Evolutionary conservation across 2,888 invertebrate genomes (phyloP).

Genomic region (Beris morrisii): DNA sequence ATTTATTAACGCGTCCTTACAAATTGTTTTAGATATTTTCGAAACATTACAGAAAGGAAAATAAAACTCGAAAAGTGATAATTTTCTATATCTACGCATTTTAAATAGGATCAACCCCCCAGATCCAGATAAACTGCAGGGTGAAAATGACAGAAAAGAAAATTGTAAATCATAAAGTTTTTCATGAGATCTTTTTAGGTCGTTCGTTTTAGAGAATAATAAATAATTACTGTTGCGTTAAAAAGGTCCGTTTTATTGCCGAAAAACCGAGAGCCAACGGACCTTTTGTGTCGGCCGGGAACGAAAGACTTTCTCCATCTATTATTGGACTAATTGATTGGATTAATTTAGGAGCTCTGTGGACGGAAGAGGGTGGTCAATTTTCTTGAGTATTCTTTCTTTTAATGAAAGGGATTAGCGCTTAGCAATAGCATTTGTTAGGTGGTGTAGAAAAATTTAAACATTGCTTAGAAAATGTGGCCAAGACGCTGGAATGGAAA

Average conservation of each 20-base stretch:
- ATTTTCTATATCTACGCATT: not conserved
- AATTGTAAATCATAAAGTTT: conserved; percentile 11
- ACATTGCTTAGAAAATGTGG: too few species aligned
- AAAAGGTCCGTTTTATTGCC: too few species aligned
- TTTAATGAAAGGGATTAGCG: not conserved
- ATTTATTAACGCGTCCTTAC: too few species aligned
- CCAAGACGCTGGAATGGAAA: too few species aligned
- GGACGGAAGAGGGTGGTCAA: not conserved
- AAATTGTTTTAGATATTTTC: too few species aligned
- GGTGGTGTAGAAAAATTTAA: too few species aligned
- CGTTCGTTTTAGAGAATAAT: not conserved
- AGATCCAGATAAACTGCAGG: not conserved
- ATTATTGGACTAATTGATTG: conserved; percentile 1
- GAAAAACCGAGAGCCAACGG: not conserved
- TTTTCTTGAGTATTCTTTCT: not conserved
- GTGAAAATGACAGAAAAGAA: not conserved
- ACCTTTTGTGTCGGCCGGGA: not conserved
- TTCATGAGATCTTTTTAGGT: not conserved
- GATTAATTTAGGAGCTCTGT: not conserved
- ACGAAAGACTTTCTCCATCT: conserved; percentile 2
- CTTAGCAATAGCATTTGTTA: too few species aligned
- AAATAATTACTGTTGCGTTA: conserved; percentile 7
- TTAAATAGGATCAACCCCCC: not conserved
- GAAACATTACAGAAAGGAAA: too few species aligned
- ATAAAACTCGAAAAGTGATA: too few species aligned